phyloP scores from a whole-genome alignment of 35 echinoderm and acorn worm genomes.

The Ophioderma brevispina region DNA sequence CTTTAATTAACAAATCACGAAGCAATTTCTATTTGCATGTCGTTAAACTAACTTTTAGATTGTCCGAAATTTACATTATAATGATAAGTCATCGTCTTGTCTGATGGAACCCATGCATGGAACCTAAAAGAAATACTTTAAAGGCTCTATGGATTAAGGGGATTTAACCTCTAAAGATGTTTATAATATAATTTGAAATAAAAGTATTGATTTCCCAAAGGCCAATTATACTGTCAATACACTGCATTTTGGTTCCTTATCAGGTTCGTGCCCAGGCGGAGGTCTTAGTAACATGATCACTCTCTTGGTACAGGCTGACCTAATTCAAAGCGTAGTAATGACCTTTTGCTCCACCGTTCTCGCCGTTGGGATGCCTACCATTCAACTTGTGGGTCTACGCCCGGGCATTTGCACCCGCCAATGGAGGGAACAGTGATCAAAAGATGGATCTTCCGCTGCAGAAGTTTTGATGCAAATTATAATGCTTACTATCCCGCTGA shows the following conservation, averaged over 20 bases:
- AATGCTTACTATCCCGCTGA: constrained; percentile 76
- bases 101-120: too few species aligned
- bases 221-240: neutral
- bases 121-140: too few species aligned
- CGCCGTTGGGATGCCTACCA: constrained; percentile 83
- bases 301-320: constrained; percentile 80
- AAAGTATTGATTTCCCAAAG: neutral
- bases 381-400: constrained; percentile 94
- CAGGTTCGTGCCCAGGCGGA: constrained; percentile 81
- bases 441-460: constrained; percentile 72
- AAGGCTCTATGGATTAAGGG: too few species aligned
- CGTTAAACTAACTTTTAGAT: too few species aligned
- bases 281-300: constrained; percentile 98
- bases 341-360: constrained; percentile 78
- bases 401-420: constrained; percentile 43
- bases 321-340: constrained; percentile 93
- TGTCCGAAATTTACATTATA: too few species aligned
- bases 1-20: too few species aligned
- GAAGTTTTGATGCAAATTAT: constrained; percentile 83
- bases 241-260: neutral
- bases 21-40: too few species aligned
- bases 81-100: too few species aligned
- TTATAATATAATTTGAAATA: too few species aligned
- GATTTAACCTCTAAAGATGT: too few species aligned
- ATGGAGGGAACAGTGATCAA: constrained; percentile 34